phyloP scores from a whole-genome alignment of 2,888 invertebrate genomes.

The Drosophila eohydei region DNA sequence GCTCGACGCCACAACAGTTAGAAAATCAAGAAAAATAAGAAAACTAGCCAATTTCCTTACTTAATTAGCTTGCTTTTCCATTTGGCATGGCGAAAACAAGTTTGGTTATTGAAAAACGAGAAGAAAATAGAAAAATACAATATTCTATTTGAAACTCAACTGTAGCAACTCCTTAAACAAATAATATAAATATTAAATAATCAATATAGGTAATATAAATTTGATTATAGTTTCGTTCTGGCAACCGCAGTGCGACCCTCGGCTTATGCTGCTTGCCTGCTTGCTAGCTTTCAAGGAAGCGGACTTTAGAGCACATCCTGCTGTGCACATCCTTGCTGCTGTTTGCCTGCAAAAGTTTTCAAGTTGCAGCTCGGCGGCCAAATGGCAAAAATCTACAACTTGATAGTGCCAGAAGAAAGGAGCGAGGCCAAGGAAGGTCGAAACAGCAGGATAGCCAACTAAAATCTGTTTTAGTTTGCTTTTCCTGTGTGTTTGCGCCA shows the following conservation, averaged over 20 bases:
- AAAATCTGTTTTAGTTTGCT: conserved; percentile 54
- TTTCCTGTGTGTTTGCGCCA: conserved; percentile 42
- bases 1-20: conserved; percentile 2
- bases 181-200: conserved; percentile 4
- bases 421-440: conserved; percentile 7
- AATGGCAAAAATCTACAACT: conserved; percentile 55
- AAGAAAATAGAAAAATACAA: not conserved
- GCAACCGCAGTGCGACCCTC: conserved; percentile 26
- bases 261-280: conserved; percentile 2
- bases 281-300: conserved; percentile 16
- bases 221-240: not conserved
- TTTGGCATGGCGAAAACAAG: not conserved
- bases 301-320: conserved; percentile 25
- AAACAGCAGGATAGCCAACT: conserved; percentile 33
- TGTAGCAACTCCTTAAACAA: not conserved
- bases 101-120: not conserved
- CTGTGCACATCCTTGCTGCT: conserved; percentile 29
- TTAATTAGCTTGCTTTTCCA: conserved; percentile 28
- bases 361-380: conserved; percentile 55
- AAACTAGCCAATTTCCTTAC: not conserved
- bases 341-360: conserved; percentile 55
- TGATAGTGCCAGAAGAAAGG: conserved; percentile 16
- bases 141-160: not conserved
- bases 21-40: conserved; percentile 14
- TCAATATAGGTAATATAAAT: conserved; percentile 3